Evolutionary conservation across 2,888 invertebrate genomes (phyloP).

Genomic region (Oconnorella tubifera): DNA sequence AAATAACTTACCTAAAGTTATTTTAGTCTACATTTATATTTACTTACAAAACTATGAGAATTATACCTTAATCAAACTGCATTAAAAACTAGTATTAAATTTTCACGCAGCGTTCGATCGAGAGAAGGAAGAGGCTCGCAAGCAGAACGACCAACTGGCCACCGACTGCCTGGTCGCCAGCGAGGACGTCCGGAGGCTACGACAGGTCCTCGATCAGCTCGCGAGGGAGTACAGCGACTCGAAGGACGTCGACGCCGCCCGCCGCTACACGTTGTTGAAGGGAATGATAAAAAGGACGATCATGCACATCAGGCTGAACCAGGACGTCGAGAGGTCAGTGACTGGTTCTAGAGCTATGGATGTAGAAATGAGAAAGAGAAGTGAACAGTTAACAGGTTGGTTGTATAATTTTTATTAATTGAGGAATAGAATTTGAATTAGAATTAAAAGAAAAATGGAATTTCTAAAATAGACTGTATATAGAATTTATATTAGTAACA

Average conservation of each 20-base stretch:
- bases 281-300: slow-evolving; percentile 80
- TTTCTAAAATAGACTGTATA: too few species aligned
- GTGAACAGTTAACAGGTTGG: neutral
- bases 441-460: too few species aligned
- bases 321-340: slow-evolving; percentile 34
- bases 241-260: slow-evolving; percentile 88
- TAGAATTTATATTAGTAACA: too few species aligned
- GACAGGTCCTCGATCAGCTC: slow-evolving; percentile 45
- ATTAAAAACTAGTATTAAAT: too few species aligned
- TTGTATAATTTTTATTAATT: neutral
- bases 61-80: too few species aligned
- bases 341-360: neutral
- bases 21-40: too few species aligned
- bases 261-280: slow-evolving; percentile 90
- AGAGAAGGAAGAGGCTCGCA: slow-evolving; percentile 41
- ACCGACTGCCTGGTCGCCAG: slow-evolving; percentile 41
- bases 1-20: too few species aligned
- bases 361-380: neutral
- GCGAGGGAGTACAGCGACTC: slow-evolving; percentile 81
- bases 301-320: slow-evolving; percentile 43
- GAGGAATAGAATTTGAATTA: too few species aligned
- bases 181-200: slow-evolving; percentile 44
- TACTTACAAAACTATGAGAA: too few species aligned
- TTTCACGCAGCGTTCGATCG: slow-evolving; percentile 10
- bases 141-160: slow-evolving; percentile 43